phyloP scores from a whole-genome alignment of 2,888 invertebrate genomes.

The Tachina lurida region DNA sequence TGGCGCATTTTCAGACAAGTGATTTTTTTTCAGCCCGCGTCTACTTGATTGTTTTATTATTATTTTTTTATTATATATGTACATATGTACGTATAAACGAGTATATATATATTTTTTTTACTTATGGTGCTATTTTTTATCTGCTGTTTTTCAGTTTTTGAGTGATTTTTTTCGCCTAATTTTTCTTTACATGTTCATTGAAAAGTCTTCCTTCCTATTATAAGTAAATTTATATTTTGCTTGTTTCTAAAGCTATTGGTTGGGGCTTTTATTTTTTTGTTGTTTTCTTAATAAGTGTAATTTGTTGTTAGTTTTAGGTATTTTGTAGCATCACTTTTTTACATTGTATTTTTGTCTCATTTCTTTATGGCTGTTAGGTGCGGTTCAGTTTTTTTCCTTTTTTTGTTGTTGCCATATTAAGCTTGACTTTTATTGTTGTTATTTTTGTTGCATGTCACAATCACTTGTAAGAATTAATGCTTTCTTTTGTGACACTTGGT shows the following conservation, averaged over 20 bases:
- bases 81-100: too few species aligned
- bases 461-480: constrained; percentile 69
- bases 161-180: constrained; percentile 45
- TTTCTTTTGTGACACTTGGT: constrained; percentile 72
- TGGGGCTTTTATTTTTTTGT: constrained; percentile 11
- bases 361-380: constrained; percentile 70
- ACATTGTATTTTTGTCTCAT: constrained; percentile 61
- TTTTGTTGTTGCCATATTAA: constrained; percentile 71
- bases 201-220: constrained; percentile 59
- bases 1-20: constrained; percentile 69
- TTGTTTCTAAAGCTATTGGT: background rate
- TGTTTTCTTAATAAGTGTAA: constrained; percentile 41
- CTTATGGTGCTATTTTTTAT: constrained; percentile 44
- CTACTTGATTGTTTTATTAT: constrained; percentile 62
- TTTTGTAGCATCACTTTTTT: constrained; percentile 69
- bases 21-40: constrained; percentile 63
- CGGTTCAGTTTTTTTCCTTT: constrained; percentile 66
- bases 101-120: constrained; percentile 7
- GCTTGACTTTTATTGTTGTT: constrained; percentile 38
- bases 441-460: constrained; percentile 63
- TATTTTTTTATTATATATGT: background rate
- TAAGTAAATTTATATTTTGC: background rate
- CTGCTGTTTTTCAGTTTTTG: constrained; percentile 42
- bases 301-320: constrained; percentile 53
- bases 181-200: constrained; percentile 58